These are phyloP conservation scores for Grus americana DNA, from an alignment of 2,113 vertebrate genomes.

Conservation along the genomic window DNA sequence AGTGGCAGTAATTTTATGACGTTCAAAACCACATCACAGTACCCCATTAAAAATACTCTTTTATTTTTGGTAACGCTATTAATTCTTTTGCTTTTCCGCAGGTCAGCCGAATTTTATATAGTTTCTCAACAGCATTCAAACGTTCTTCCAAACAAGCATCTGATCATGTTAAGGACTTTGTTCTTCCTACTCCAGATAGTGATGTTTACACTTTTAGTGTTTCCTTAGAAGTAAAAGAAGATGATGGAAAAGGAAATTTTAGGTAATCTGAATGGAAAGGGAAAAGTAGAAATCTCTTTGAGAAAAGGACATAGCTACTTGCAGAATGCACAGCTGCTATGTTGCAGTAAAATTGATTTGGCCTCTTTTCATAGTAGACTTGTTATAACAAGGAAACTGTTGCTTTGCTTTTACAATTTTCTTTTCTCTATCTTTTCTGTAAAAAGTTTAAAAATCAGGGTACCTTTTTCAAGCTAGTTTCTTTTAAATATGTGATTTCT, in stretches of 20 bases:
- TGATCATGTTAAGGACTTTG: slow-evolving; percentile 80
- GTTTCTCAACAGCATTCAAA: slow-evolving; percentile 93
- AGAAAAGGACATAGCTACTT: neutral
- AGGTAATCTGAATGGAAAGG: slow-evolving; percentile 75
- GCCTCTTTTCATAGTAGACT: neutral
- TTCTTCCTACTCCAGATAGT: slow-evolving; percentile 83
- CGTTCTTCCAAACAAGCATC: slow-evolving; percentile 87
- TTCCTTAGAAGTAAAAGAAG: slow-evolving; percentile 93
- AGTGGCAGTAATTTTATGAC: neutral
- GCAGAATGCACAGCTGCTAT: neutral
- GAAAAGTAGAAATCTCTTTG: neutral
- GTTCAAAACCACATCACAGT: neutral
- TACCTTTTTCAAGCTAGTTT: neutral
- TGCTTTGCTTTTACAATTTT: neutral
- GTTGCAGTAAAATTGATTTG: neutral
- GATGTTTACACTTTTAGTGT: slow-evolving; percentile 93
- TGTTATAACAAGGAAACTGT: neutral
- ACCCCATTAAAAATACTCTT: neutral
- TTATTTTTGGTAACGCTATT: neutral
- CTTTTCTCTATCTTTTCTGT: neutral
- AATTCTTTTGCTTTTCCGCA: slow-evolving; percentile 56
- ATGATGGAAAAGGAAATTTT: slow-evolving; percentile 97
- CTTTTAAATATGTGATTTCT: neutral
- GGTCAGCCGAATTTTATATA: slow-evolving; percentile 97
- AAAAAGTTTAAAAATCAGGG: neutral